Percentiles rank a stretch among this genome's conserved stretches.
Evolutionary conservation across 1,140 invertebrate species (phyloP).

Genomic region (Lordiphosa clarofinis): DNA sequence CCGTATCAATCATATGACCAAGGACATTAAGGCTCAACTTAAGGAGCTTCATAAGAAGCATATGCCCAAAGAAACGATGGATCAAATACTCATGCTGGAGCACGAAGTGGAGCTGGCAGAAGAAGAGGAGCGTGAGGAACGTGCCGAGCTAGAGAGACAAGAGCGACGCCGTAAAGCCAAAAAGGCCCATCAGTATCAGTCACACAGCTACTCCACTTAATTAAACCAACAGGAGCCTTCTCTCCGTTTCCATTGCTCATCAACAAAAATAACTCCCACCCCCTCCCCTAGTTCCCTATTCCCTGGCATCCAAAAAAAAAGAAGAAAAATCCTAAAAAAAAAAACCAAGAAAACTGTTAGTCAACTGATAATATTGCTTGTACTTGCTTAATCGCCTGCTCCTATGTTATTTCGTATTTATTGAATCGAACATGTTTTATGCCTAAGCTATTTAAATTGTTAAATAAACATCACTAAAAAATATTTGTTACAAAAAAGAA

Average conservation of each 20-base stretch:
- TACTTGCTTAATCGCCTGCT: slow-evolving; percentile 18
- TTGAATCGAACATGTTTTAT: slow-evolving; percentile 48
- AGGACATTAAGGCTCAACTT: slow-evolving; percentile 66
- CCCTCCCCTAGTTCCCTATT: slow-evolving; percentile 48
- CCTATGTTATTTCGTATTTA: slow-evolving; percentile 67
- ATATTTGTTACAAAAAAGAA: slow-evolving; percentile 57
- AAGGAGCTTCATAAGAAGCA: slow-evolving; percentile 49
- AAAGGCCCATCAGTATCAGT: not conserved
- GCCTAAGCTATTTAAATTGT: slow-evolving; percentile 63
- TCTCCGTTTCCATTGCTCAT: slow-evolving; percentile 23
- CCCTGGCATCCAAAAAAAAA: slow-evolving; percentile 59
- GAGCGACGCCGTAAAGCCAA: slow-evolving; percentile 13
- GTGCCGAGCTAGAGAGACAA: slow-evolving; percentile 20
- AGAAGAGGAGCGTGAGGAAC: slow-evolving; percentile 54
- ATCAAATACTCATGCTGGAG: slow-evolving; percentile 57
- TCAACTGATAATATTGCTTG: no score
- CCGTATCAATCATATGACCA: slow-evolving; percentile 74
- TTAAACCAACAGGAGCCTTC: no score
- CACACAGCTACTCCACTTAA: no score
- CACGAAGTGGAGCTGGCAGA: slow-evolving; percentile 67
- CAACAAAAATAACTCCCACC: slow-evolving; percentile 41
- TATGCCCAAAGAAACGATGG: slow-evolving; percentile 60
- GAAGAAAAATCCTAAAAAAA: slow-evolving; percentile 37
- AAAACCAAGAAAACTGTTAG: slow-evolving; percentile 17
- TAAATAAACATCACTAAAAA: slow-evolving; percentile 54